phyloP scores from a whole-genome alignment of 2,888 invertebrate genomes.

The Hemithea aestivaria region DNA sequence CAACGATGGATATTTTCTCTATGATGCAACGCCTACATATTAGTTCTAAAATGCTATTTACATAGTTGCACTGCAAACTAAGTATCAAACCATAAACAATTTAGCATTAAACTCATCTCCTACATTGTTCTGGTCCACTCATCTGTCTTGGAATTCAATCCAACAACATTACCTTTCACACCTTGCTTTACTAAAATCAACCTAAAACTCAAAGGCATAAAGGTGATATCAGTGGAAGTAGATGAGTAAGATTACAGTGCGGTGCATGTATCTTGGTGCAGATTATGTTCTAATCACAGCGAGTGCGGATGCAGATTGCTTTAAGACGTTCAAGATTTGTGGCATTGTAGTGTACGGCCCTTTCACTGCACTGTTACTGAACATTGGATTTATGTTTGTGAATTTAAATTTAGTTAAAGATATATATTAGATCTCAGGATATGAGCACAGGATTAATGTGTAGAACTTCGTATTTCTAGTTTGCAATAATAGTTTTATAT shows the following conservation, averaged over 20 bases:
- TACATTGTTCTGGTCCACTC: conserved; percentile 17
- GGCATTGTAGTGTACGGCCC: conserved; percentile 8
- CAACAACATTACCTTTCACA: conserved; percentile 5
- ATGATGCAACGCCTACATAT: too few species aligned
- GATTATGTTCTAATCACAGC: conserved; percentile 26
- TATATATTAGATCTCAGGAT: too few species aligned
- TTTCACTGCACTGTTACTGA: neutral
- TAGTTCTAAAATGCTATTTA: too few species aligned
- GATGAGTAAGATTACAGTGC: conserved; percentile 9
- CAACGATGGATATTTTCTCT: too few species aligned
- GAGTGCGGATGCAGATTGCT: conserved; percentile 22
- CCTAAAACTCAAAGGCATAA: conserved; percentile 10
- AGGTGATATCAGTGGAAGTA: neutral
- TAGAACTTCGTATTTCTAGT: too few species aligned
- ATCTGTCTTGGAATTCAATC: conserved; percentile 13
- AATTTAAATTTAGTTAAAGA: too few species aligned
- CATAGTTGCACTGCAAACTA: too few species aligned
- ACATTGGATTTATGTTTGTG: too few species aligned
- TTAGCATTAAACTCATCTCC: conserved; percentile 13
- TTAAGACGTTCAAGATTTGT: conserved; percentile 15
- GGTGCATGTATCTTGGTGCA: conserved; percentile 12
- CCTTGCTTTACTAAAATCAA: conserved; percentile 4
- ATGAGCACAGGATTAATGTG: too few species aligned
- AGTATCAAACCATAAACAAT: conserved; percentile 9
- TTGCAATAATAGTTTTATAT: too few species aligned